These are phyloP conservation scores for Agonopterix alstromeriana DNA, from an alignment of 2,888 invertebrate genomes.

Conservation along the genomic window DNA sequence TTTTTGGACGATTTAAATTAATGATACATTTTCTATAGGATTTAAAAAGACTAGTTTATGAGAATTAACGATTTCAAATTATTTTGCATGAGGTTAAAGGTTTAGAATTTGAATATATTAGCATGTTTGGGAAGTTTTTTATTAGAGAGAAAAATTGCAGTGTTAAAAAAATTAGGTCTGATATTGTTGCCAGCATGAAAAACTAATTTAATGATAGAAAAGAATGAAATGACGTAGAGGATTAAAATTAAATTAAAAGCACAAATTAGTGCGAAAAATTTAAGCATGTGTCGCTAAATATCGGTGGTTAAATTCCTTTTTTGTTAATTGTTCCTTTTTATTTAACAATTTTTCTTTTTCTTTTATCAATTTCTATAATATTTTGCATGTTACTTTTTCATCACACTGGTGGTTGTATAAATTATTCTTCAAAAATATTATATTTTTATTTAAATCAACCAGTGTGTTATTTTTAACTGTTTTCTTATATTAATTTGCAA, in stretches of 20 bases:
- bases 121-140: slow-evolving; percentile 50
- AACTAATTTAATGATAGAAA: slow-evolving; percentile 56
- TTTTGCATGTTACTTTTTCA: slow-evolving; percentile 11
- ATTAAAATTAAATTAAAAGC: slow-evolving; percentile 50
- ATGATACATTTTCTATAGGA: slow-evolving; percentile 15
- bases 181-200: slow-evolving; percentile 61
- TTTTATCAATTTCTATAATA: slow-evolving; percentile 21
- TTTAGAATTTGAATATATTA: slow-evolving; percentile 34
- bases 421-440: slow-evolving; percentile 1
- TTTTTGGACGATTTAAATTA: slow-evolving; percentile 19
- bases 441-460: slow-evolving; percentile 2
- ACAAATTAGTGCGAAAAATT: slow-evolving; percentile 69
- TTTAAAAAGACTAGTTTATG: neutral
- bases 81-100: slow-evolving; percentile 55
- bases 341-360: slow-evolving; percentile 19
- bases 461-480: slow-evolving; percentile 17
- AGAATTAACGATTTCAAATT: slow-evolving; percentile 17
- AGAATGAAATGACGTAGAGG: slow-evolving; percentile 52
- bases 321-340: slow-evolving; percentile 30
- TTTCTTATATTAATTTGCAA: slow-evolving; percentile 34
- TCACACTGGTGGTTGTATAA: slow-evolving; percentile 3
- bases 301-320: slow-evolving; percentile 39
- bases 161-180: slow-evolving; percentile 37
- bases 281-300: slow-evolving; percentile 66
- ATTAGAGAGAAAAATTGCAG: slow-evolving; percentile 26